These are phyloP conservation scores for Scomber scombrus DNA, from an alignment of 2,113 vertebrate species.

Conservation along the genomic window DNA sequence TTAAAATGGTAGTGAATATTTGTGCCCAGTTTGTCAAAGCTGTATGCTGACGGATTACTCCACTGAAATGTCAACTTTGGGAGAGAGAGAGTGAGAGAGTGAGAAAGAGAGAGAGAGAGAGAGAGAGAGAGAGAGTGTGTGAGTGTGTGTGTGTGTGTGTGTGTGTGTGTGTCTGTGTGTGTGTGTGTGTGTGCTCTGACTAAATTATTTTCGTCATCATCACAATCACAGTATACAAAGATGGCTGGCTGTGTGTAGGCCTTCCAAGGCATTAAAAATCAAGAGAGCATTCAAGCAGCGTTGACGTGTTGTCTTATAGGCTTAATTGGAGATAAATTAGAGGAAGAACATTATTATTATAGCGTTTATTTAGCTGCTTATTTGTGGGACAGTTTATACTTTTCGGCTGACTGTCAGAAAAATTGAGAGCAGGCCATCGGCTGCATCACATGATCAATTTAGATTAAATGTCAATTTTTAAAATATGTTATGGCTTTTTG, in stretches of 20 bases:
- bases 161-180: too few species aligned
- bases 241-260: constrained; percentile 50
- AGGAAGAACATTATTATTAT: neutral
- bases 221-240: constrained; percentile 46
- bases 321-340: neutral
- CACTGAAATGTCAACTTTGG: neutral
- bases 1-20: constrained; percentile 10
- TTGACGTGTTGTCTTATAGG: neutral
- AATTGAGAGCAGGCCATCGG: neutral
- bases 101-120: too few species aligned
- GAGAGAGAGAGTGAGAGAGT: too few species aligned
- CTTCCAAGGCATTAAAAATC: constrained; percentile 35
- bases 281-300: neutral
- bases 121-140: too few species aligned
- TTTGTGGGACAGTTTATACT: neutral
- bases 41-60: constrained; percentile 12
- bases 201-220: constrained; percentile 50
- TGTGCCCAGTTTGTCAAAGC: neutral
- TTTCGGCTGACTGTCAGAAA: neutral
- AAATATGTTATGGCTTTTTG: too few species aligned
- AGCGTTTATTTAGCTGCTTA: neutral
- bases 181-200: constrained; percentile 4
- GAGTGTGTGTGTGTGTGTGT: neutral
- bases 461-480: too few species aligned
- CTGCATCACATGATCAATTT: neutral